Percentiles rank a stretch among this genome's conserved stretches.
phyloP scores from a whole-genome alignment of 2,888 invertebrate genomes.

The Camptogramma bilineatum region DNA sequence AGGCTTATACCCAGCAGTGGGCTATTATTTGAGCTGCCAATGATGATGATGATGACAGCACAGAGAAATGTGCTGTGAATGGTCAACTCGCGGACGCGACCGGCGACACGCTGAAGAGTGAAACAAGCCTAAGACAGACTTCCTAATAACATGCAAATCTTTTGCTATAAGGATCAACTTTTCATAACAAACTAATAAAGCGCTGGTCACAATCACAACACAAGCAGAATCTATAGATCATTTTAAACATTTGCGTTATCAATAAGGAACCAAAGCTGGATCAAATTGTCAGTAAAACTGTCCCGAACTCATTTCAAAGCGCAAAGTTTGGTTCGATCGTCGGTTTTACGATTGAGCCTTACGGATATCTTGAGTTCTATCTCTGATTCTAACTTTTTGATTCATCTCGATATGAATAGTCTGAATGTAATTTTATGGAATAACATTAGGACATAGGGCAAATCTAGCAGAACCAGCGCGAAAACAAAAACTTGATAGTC shows the following conservation, averaged over 20 bases:
- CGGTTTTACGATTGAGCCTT: conserved; percentile 7
- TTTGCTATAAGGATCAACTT: conserved; percentile 5
- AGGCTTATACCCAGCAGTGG: too few species aligned
- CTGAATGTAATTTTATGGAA: too few species aligned
- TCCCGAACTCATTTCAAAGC: conserved; percentile 23
- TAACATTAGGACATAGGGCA: too few species aligned
- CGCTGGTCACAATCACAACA: not conserved
- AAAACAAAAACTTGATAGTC: too few species aligned
- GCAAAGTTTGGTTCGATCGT: conserved; percentile 24
- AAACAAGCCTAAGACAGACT: too few species aligned
- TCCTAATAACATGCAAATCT: conserved; percentile 1
- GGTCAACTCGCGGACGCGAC: too few species aligned
- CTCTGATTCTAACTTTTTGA: not conserved
- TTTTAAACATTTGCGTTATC: conserved; percentile 9
- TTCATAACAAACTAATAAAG: too few species aligned
- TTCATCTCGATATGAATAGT: not conserved
- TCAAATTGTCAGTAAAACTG: conserved; percentile 20
- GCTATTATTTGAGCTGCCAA: too few species aligned
- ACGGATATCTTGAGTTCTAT: not conserved
- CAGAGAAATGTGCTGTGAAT: too few species aligned
- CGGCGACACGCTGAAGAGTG: too few species aligned
- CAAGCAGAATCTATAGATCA: not conserved
- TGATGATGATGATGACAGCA: too few species aligned
- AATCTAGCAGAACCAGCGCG: too few species aligned
- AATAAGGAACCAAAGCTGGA: conserved; percentile 21